Evolutionary conservation across 2,888 invertebrate species (phyloP).

Genomic region (Spodoptera littoralis): DNA sequence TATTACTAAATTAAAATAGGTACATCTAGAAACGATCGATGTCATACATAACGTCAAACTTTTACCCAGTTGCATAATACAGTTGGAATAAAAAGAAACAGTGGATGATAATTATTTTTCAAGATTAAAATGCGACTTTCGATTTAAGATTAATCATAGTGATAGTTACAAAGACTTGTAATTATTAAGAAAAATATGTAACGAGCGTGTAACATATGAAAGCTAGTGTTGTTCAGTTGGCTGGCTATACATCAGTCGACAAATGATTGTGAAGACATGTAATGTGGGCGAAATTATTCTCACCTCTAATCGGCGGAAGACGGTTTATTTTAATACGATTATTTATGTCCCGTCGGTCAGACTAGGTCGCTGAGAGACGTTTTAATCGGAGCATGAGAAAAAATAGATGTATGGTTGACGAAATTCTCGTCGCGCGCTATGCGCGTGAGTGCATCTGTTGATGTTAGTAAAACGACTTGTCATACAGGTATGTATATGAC

Average conservation of each 20-base stretch:
- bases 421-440: slow-evolving; percentile 20
- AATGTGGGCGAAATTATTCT: slow-evolving; percentile 55
- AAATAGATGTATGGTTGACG: slow-evolving; percentile 40
- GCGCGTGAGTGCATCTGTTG: slow-evolving; percentile 26
- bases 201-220: slow-evolving; percentile 33
- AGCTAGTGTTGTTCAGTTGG: slow-evolving; percentile 31
- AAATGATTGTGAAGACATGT: slow-evolving; percentile 51
- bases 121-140: slow-evolving; percentile 25
- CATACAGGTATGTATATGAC: slow-evolving; percentile 2
- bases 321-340: slow-evolving; percentile 58
- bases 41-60: slow-evolving; percentile 5
- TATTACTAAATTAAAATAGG: neutral
- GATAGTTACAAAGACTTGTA: slow-evolving; percentile 12
- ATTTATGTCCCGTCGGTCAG: slow-evolving; percentile 58
- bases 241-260: slow-evolving; percentile 45
- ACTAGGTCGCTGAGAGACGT: slow-evolving; percentile 50
- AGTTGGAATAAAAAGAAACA: slow-evolving; percentile 20
- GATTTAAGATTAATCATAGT: slow-evolving; percentile 23
- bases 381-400: slow-evolving; percentile 51
- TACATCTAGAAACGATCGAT: slow-evolving; percentile 8
- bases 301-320: slow-evolving; percentile 59
- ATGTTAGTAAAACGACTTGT: slow-evolving; percentile 5
- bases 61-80: slow-evolving; percentile 34
- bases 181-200: slow-evolving; percentile 30
- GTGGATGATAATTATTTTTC: slow-evolving; percentile 27